Conservation (phyloP, 23 tunicate genomes). For the Clavelina lepadiformis region DNA sequence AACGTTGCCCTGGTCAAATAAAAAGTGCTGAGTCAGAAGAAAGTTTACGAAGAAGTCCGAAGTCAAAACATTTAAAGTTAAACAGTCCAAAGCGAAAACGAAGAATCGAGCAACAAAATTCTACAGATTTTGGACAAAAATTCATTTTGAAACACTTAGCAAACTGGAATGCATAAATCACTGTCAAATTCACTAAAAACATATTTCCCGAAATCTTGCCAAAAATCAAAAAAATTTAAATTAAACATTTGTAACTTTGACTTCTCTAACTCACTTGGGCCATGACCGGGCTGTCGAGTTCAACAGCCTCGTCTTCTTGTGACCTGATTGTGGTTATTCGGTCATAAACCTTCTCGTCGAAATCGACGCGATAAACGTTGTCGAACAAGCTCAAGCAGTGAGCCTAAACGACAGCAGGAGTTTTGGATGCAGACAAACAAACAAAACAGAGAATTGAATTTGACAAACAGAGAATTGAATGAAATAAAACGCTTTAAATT, state of each 20-base stretch:
- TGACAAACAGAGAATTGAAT: not conserved
- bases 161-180: too few relatives aligned
- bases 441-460: not conserved
- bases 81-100: too few relatives aligned
- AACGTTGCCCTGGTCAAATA: constrained; percentile 91
- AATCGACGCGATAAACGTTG: constrained; percentile 91
- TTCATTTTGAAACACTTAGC: too few relatives aligned
- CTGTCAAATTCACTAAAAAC: too few relatives aligned
- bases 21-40: too few relatives aligned
- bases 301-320: constrained; percentile 94
- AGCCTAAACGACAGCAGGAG: constrained; percentile 15
- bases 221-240: too few relatives aligned
- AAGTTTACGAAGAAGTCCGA: too few relatives aligned
- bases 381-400: constrained; percentile 95
- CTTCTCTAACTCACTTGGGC: constrained; percentile 78
- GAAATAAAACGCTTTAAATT: not conserved
- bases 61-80: too few relatives aligned
- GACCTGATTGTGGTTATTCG: constrained; percentile 63
- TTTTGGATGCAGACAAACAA: not conserved
- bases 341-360: constrained; percentile 95
- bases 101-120: too few relatives aligned
- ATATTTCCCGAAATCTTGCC: too few relatives aligned
- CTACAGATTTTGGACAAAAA: too few relatives aligned
- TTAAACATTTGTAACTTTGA: too few relatives aligned
- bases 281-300: constrained; percentile 67